Conservation (phyloP, 2,113 vertebrate species). For the Serinus canaria region DNA sequence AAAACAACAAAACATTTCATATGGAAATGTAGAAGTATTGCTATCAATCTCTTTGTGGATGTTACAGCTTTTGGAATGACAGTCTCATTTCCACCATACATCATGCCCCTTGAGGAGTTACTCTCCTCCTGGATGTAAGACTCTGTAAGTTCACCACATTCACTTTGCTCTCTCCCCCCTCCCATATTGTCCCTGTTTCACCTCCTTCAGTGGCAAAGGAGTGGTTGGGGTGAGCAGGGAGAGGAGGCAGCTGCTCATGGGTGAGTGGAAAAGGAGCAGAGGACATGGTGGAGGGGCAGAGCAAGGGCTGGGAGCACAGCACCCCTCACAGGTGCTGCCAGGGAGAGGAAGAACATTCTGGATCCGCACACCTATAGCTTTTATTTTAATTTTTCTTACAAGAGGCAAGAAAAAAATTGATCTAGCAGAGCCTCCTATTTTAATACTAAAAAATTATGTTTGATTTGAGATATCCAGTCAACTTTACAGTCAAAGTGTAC, state of each 20-base stretch:
- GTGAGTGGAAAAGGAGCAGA: not conserved
- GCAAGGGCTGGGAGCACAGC: not conserved
- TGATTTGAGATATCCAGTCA: not conserved
- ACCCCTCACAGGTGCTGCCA: not conserved
- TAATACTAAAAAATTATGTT: not conserved
- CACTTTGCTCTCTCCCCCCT: not conserved
- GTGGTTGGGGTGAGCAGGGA: not conserved
- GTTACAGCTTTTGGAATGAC: not conserved
- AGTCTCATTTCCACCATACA: not conserved
- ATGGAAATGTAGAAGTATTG: not conserved
- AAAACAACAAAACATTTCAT: not conserved
- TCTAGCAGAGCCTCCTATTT: not conserved
- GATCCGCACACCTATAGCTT: not conserved
- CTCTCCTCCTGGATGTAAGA: not conserved
- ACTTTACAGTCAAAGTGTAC: not conserved
- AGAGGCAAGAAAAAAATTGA: not conserved
- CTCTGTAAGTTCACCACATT: not conserved
- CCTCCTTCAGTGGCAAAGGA: not conserved
- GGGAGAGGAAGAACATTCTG: not conserved
- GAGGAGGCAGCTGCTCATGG: accelerated
- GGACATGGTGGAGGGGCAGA: not conserved
- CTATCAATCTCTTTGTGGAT: not conserved
- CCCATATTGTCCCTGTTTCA: not conserved
- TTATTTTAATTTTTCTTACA: not conserved
- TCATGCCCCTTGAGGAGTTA: not conserved